Evolutionary conservation across 2,888 invertebrate species (phyloP).

Genomic region (Belgica antarctica): DNA sequence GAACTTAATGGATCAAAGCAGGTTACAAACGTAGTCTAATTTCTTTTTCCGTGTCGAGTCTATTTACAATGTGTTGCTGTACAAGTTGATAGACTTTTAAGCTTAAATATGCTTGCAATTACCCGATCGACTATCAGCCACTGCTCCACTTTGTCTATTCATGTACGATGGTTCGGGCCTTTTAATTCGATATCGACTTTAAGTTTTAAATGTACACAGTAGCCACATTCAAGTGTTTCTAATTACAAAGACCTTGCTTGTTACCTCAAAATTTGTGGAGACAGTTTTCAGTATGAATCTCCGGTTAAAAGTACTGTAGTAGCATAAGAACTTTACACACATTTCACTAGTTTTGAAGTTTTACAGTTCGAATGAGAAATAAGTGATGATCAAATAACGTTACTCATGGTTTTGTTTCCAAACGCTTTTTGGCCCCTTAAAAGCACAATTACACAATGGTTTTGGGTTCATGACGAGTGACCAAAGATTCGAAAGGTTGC

Average conservation of each 20-base stretch:
- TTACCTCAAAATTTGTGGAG: background rate
- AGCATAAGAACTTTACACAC: background rate
- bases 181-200: background rate
- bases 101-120: no score
- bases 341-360: background rate
- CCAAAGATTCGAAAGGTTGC: no score
- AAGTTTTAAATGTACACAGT: background rate
- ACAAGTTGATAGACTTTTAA: background rate
- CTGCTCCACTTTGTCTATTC: background rate
- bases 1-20: background rate
- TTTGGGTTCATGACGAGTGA: no score
- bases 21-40: no score
- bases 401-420: background rate
- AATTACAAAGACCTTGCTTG: constrained; percentile 7
- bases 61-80: background rate
- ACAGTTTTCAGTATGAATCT: background rate
- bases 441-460: constrained; percentile 41
- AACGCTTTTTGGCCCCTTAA: constrained; percentile 40
- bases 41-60: background rate
- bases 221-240: background rate
- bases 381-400: background rate
- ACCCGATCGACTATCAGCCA: no score
- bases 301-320: background rate
- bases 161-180: background rate
- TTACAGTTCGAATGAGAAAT: background rate